These are phyloP conservation scores for Stenodema calcarata DNA, from an alignment of 2,888 invertebrate species.

Conservation along the genomic window DNA sequence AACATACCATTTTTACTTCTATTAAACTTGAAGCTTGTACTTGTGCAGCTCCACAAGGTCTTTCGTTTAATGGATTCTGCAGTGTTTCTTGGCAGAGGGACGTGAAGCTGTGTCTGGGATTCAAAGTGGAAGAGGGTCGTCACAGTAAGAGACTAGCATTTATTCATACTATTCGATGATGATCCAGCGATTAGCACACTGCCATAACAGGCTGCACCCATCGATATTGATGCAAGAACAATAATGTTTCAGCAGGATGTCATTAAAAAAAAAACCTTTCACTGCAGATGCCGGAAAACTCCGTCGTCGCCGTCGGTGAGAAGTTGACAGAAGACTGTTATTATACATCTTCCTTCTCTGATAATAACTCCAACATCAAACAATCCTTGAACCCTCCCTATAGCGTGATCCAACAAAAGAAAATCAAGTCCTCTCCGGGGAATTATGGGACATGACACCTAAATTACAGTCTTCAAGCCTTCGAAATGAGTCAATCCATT, in stretches of 20 bases:
- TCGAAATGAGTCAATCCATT: conserved; percentile 16
- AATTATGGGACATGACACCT: not conserved
- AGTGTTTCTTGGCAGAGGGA: too few relatives aligned
- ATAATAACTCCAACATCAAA: not conserved
- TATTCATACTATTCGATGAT: too few relatives aligned
- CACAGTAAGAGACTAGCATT: too few relatives aligned
- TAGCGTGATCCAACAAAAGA: not conserved
- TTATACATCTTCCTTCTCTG: not conserved
- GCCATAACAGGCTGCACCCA: too few relatives aligned
- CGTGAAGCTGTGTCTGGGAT: too few relatives aligned
- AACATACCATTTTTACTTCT: too few relatives aligned
- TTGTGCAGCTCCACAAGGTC: too few relatives aligned
- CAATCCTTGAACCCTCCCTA: not conserved
- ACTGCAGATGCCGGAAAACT: not conserved
- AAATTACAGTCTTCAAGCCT: conserved; percentile 13
- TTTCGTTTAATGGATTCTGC: too few relatives aligned
- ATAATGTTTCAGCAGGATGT: not conserved
- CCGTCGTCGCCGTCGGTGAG: not conserved
- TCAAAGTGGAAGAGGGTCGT: too few relatives aligned
- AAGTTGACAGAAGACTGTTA: not conserved
- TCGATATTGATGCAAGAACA: too few relatives aligned
- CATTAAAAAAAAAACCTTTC: not conserved
- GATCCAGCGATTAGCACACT: too few relatives aligned
- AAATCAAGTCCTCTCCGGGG: not conserved
- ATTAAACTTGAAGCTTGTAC: too few relatives aligned